Evolutionary conservation across 2,797 vertebrate genomes (phyloP), one percentile per base, ranked within the genome.

Genomic region (Potorous gilbertii): DNA sequence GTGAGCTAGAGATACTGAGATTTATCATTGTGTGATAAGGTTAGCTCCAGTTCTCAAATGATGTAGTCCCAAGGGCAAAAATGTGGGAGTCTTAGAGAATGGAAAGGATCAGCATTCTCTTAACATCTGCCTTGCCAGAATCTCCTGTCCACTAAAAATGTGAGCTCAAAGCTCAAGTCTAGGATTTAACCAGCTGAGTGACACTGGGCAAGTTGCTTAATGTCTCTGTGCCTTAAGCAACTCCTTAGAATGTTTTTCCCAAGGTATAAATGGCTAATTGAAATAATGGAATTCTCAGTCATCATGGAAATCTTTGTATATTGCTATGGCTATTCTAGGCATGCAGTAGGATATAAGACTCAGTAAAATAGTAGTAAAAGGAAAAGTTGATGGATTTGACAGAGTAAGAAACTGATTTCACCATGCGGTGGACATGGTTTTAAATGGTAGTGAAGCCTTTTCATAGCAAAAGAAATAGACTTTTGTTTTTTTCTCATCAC

Each of bases 61-160:
- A 56, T 2, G 6, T 3, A 56, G 91, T 27, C 66, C 54, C 55
- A 87, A 50, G 66, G 54, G 40, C 34, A 93, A 94, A 91, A 93
- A 92, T 40, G 0, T 29, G 9, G 34, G 24, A n/a, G 57, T 21
- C 14, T 46, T 52, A 95, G 50, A 94, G 55, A 40, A 87, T 54
- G 54, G 91, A 56, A 92, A 62, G 31, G 66, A 55, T 66, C 90
- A 92, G 16, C 57, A 50, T 87, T 95, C 29, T 94, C 52, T 27
- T 55, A 24, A 91, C 31, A 66, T 90, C 91, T 95, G 57, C 34
- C 56, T 89, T 91, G 46, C 34, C 52, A 12, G 28, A 3, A 4
- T 9, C 29, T 92, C 40, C 74, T 55, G 91, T 21, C 13, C 18
- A 34, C 46, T 52, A 90, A 29, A 31, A 9, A 57, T 50, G 92